Evolutionary conservation across 2,113 vertebrate genomes (phyloP).

Genomic region (Uria aalge): DNA sequence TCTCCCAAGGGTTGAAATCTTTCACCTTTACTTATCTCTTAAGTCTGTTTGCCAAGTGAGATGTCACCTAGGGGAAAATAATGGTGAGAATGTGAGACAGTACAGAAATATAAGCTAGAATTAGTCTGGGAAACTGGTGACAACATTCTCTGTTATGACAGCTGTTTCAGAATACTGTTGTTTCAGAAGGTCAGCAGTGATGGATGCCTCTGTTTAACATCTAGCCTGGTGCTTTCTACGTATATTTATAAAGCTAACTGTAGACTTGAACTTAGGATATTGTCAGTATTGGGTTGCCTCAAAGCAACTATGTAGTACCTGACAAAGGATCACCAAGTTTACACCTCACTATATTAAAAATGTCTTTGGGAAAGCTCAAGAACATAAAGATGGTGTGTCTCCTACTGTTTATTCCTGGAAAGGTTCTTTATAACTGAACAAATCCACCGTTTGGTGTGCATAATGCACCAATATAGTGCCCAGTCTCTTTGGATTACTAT

Average conservation of each 20-base stretch:
- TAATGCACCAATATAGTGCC: background rate
- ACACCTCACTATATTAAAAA: background rate
- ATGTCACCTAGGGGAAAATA: background rate
- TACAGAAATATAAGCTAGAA: background rate
- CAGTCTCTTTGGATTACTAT: background rate
- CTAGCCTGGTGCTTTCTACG: fast-evolving
- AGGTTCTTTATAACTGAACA: background rate
- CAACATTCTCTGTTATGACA: background rate
- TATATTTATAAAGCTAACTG: background rate
- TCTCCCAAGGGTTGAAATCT: background rate
- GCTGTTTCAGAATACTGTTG: background rate
- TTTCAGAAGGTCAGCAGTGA: background rate
- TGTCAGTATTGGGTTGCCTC: background rate
- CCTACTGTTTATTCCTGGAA: background rate
- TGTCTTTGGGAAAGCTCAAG: background rate
- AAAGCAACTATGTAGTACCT: background rate
- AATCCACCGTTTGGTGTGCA: background rate
- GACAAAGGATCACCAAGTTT: background rate
- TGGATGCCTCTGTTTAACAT: background rate
- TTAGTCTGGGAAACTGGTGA: background rate
- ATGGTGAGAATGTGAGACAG: background rate
- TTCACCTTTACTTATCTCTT: background rate
- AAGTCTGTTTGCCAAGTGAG: background rate
- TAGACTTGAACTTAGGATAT: background rate
- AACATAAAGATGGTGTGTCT: background rate